Evolutionary conservation across 2,888 invertebrate genomes (phyloP), one percentile per base, ranked within the genome.

Genomic region (Aspidapion aeneum): DNA sequence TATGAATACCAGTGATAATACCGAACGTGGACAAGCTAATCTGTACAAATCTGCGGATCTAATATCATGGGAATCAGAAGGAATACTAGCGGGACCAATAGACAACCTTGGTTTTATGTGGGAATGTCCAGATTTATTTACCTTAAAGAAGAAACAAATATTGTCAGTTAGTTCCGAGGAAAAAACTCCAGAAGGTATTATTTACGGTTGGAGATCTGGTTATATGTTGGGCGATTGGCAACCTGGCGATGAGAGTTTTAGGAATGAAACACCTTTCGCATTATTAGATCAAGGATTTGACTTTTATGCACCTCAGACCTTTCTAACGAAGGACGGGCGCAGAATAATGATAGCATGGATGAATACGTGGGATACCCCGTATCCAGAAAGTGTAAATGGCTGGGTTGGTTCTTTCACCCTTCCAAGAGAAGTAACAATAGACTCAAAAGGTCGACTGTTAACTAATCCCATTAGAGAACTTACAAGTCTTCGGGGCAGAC

Each of bases 51-150:
- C 83, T 0, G 50, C 72, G 16, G 78, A 83, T 68, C 74, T 75
- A 67, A 67, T 73, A 3, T 68, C 58, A 1, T 69, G 69, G 68
- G 57, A 64, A 16, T 66, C 50, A 50, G 58, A 65, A 52, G 64
- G 66, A 19, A 60, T 63, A 19, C 57, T 68, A 1, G 62, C 66
- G 1, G 55, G 57, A 55, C 63, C 64, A 17, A 58, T 56, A 55
- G 62, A 59, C 7, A 58, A 60, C 22, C 57, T 64, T 16, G 73
- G 80, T 57, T 81, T 80, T 3, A 82, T 83, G 82, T 84, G 80
- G 80, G 84, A 84, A 69, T 84, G 84, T 73, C 84, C 84, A 0
- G 83, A 83, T 66, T 81, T 84, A 58, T 83, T 83, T 50, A 77
- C 81, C 67, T 64, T 84, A 0, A 63, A 75, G 18, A 80, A 79